A percentile compares a stretch with the other conserved stretches of the same genome.
Conservation (phyloP, 2,113 vertebrate genomes). For the Macrotis lagotis region DNA sequence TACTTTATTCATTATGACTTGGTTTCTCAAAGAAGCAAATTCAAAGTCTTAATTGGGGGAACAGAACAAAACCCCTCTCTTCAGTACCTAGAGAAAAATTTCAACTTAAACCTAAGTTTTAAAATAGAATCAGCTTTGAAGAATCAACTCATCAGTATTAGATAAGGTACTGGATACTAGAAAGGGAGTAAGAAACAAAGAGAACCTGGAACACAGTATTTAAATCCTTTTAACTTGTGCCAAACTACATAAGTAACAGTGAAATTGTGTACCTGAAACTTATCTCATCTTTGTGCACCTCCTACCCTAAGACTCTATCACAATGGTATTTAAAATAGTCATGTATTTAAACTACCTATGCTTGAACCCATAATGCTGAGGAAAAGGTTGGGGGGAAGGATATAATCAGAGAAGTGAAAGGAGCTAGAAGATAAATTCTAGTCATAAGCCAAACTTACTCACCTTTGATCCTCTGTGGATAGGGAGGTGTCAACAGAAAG, state of each 20-base stretch:
- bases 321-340: conserved; percentile 71
- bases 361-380: neutral
- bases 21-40: neutral
- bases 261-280: conserved; percentile 68
- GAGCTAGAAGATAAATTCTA: neutral
- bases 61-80: neutral
- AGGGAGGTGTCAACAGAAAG: neutral
- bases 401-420: neutral
- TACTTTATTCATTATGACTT: neutral
- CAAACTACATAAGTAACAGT: conserved; percentile 76
- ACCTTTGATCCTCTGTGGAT: neutral
- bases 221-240: conserved; percentile 56
- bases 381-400: neutral
- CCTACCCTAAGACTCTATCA: conserved; percentile 68
- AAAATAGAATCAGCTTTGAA: neutral
- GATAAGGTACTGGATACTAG: conserved; percentile 33
- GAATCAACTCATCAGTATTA: conserved; percentile 9
- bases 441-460: neutral
- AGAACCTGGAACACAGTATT: conserved; percentile 47
- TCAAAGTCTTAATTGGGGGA: neutral
- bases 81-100: neutral
- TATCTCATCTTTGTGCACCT: conserved; percentile 72
- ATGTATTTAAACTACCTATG: conserved; percentile 28
- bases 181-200: conserved; percentile 50
- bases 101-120: neutral